These are phyloP conservation scores for Perizoma affinitatum DNA, from an alignment of 2,888 invertebrate species.

Conservation along the genomic window DNA sequence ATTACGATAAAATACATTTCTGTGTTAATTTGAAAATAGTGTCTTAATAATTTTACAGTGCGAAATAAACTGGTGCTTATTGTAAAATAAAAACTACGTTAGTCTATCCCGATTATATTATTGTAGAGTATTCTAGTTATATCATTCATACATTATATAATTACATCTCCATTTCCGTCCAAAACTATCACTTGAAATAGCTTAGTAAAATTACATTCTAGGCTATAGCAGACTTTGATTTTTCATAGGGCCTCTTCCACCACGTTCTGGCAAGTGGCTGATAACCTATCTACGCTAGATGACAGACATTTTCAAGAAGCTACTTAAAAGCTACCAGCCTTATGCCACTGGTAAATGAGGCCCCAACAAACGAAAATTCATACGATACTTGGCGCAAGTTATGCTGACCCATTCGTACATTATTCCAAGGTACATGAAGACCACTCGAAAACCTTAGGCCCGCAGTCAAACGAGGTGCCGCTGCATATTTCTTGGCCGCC, in stretches of 20 bases:
- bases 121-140: slow-evolving; percentile 23
- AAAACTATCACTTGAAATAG: background rate
- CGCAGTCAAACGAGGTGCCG: slow-evolving; percentile 2
- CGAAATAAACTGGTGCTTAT: slow-evolving; percentile 62
- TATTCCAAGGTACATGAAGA: too few relatives aligned
- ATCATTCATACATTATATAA: slow-evolving; percentile 5
- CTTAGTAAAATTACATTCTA: background rate
- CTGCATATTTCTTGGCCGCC: too few relatives aligned
- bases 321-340: too few relatives aligned
- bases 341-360: too few relatives aligned
- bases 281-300: too few relatives aligned
- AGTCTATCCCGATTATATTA: slow-evolving; percentile 26
- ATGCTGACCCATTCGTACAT: too few relatives aligned
- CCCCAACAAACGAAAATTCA: background rate
- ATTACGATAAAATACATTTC: slow-evolving; percentile 29
- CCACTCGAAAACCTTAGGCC: background rate
- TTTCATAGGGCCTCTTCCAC: background rate
- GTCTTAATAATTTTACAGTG: slow-evolving; percentile 49
- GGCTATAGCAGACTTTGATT: background rate
- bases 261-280: background rate
- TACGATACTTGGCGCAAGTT: background rate
- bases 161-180: background rate
- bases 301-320: too few relatives aligned
- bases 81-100: slow-evolving; percentile 32
- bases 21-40: slow-evolving; percentile 49